Percentiles rank a stretch among this genome's conserved stretches.
phyloP scores from a whole-genome alignment of 1,140 invertebrate species.

The Dermatophagoides farinae region DNA sequence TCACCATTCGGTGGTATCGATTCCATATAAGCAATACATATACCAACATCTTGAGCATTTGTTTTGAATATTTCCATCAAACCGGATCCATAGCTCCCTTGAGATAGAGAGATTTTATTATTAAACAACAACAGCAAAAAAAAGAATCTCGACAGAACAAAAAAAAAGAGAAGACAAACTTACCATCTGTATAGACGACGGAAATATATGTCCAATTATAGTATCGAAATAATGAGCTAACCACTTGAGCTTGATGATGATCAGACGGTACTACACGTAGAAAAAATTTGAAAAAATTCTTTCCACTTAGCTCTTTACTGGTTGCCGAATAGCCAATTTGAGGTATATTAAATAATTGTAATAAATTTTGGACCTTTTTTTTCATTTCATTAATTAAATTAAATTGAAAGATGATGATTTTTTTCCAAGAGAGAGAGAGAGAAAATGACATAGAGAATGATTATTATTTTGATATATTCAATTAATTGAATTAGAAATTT shows the following conservation, averaged over 20 bases:
- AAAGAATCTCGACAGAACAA: not conserved
- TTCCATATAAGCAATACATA: constrained; percentile 51
- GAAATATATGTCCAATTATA: constrained; percentile 68
- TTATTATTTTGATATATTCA: constrained; percentile 21
- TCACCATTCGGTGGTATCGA: constrained; percentile 40
- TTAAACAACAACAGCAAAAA: not conserved
- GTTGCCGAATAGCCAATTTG: constrained; percentile 66
- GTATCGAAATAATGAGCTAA: constrained; percentile 44
- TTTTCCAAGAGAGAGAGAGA: too few relatives aligned
- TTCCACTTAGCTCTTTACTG: constrained; percentile 50
- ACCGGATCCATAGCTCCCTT: constrained; percentile 53
- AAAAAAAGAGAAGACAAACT: constrained; percentile 12
- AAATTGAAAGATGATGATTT: not conserved
- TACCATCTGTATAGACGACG: constrained; percentile 57
- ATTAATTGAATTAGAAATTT: not conserved
- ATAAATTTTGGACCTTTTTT: constrained; percentile 45
- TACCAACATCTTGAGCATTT: constrained; percentile 38
- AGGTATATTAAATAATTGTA: constrained; percentile 56
- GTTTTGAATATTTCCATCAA: constrained; percentile 54
- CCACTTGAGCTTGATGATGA: constrained; percentile 52
- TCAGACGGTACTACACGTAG: constrained; percentile 60
- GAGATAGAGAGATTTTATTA: constrained; percentile 24
- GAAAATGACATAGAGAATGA: not conserved
- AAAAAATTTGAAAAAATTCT: constrained; percentile 53
- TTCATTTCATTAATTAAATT: not conserved